Conservation (phyloP, 1,140 invertebrate genomes). For the Ceratosolen solmsi region DNA sequence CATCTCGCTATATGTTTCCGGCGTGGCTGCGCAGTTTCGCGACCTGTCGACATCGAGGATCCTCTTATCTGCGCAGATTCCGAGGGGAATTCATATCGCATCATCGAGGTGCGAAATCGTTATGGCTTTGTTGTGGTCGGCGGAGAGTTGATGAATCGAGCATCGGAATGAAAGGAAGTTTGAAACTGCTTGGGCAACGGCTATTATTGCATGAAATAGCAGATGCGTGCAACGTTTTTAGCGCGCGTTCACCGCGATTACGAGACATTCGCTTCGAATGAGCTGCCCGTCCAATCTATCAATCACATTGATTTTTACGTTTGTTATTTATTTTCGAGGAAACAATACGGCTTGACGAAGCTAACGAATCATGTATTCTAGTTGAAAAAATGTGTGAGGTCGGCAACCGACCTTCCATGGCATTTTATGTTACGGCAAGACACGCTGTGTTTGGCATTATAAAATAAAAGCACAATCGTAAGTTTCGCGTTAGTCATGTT, state of each 20-base stretch:
- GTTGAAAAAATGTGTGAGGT: background rate
- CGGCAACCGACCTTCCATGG: conserved; percentile 11
- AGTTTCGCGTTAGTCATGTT: conserved; percentile 25
- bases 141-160: background rate
- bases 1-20: conserved; percentile 33
- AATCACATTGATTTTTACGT: too few relatives aligned
- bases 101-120: conserved; percentile 25
- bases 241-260: too few relatives aligned
- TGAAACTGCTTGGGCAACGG: background rate
- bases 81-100: conserved; percentile 8
- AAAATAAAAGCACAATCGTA: conserved; percentile 23
- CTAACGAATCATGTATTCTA: background rate
- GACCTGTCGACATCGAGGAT: too few relatives aligned
- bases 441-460: background rate
- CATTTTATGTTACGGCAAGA: background rate
- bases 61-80: too few relatives aligned
- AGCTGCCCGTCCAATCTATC: too few relatives aligned
- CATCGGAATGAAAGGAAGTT: conserved; percentile 1
- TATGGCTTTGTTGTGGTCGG: background rate
- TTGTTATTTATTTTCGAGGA: too few relatives aligned
- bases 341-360: too few relatives aligned
- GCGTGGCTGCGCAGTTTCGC: background rate
- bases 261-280: too few relatives aligned
- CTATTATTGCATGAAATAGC: background rate
- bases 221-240: background rate